Percentiles rank a stretch among this genome's conserved stretches.
phyloP scores from a whole-genome alignment of 2,888 invertebrate species.

The Pecten maximus region DNA sequence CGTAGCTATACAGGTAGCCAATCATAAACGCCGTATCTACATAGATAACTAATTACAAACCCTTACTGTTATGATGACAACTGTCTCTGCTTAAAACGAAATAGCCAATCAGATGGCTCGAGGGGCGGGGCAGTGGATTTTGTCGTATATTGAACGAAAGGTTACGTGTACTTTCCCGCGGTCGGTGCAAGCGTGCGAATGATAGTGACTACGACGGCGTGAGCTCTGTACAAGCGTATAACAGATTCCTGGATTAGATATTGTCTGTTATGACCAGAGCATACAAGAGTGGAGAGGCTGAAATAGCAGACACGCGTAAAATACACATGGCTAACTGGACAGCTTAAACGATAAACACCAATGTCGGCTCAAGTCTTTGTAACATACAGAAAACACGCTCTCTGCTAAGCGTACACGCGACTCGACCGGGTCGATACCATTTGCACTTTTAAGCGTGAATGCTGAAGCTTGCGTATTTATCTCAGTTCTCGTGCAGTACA shows the following conservation, averaged over 20 bases:
- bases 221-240: neutral
- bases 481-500: neutral
- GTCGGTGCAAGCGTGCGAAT: neutral
- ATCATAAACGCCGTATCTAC: neutral
- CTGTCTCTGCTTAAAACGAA: constrained; percentile 8
- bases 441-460: neutral
- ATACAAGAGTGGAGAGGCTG: neutral
- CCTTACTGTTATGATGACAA: constrained; percentile 18
- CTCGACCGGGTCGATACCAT: neutral
- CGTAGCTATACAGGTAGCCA: neutral
- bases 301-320: neutral
- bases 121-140: neutral
- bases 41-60: constrained; percentile 30
- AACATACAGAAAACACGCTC: neutral
- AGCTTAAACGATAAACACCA: neutral
- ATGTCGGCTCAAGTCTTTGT: neutral
- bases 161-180: constrained; percentile 20
- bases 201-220: neutral
- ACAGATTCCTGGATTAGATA: neutral
- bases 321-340: neutral
- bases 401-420: neutral
- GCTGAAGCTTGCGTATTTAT: neutral
- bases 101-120: neutral
- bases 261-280: neutral
- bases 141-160: constrained; percentile 22